phyloP scores from a whole-genome alignment of 37 sponge, comb jelly and placozoan species.

The Eunapius fragilis region DNA sequence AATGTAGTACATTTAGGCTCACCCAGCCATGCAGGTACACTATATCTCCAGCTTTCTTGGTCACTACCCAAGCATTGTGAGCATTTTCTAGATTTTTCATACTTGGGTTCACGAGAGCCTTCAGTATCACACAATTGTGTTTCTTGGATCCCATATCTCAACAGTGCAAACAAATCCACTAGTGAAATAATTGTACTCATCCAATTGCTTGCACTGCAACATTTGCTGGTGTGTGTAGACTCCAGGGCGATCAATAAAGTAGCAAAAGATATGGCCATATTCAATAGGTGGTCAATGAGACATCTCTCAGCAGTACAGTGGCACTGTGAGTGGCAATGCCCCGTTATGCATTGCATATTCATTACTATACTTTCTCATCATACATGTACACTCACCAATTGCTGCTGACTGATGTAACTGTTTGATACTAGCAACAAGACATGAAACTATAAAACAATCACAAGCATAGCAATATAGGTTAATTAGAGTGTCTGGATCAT shows the following conservation, averaged over 20 bases:
- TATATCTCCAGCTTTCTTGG: slow-evolving; percentile 12
- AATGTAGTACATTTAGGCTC: neutral
- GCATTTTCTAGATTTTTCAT: slow-evolving; percentile 14
- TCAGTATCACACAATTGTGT: slow-evolving; percentile 11
- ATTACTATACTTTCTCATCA: no score
- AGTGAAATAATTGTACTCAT: slow-evolving; percentile 40
- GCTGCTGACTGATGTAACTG: no score
- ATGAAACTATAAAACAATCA: no score
- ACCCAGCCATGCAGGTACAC: neutral
- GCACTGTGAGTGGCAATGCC: no score
- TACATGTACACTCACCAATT: no score
- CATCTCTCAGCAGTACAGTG: slow-evolving; percentile 4
- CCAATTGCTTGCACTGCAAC: slow-evolving; percentile 5
- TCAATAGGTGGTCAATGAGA: slow-evolving; percentile 26
- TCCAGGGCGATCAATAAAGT: neutral
- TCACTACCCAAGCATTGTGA: slow-evolving; percentile 8
- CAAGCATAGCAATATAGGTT: no score
- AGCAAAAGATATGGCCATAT: slow-evolving; percentile 3
- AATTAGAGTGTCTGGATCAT: no score
- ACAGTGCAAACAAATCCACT: slow-evolving; percentile 37
- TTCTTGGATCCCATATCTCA: neutral
- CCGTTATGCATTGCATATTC: no score
- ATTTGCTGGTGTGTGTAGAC: neutral
- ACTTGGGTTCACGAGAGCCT: slow-evolving; percentile 39
- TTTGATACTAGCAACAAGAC: no score